A percentile compares a stretch with the other conserved stretches of the same genome.
phyloP scores from a whole-genome alignment of 2,888 invertebrate species.

The Pyrrhia umbra region DNA sequence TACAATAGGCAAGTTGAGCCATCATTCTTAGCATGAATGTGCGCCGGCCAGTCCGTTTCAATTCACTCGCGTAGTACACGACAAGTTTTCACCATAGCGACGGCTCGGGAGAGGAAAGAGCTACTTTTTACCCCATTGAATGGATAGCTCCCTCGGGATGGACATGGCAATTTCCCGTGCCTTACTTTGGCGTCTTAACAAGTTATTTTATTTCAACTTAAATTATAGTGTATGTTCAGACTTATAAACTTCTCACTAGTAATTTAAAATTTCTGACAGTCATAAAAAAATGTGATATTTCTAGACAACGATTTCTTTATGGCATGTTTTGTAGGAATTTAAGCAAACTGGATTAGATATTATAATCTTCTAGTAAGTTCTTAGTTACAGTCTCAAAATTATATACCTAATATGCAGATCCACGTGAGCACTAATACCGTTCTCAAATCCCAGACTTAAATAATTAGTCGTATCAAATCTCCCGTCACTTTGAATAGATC shows the following conservation, averaged over 20 bases:
- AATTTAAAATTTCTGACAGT: too few relatives aligned
- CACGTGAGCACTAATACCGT: slow-evolving; percentile 23
- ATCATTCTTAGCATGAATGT: slow-evolving; percentile 24
- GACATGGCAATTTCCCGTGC: slow-evolving; percentile 14
- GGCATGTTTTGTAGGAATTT: too few relatives aligned
- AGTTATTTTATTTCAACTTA: slow-evolving; percentile 23
- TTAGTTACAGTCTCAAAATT: not conserved
- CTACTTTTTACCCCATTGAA: slow-evolving; percentile 46
- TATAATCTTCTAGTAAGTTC: too few relatives aligned
- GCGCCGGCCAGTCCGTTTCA: slow-evolving; percentile 32
- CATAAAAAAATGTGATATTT: too few relatives aligned
- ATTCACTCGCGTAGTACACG: slow-evolving; percentile 18
- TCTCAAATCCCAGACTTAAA: slow-evolving; percentile 51
- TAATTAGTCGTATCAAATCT: slow-evolving; percentile 68
- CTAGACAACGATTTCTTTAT: too few relatives aligned
- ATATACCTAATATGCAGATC: not conserved
- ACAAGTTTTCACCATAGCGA: slow-evolving; percentile 20
- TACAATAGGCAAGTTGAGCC: slow-evolving; percentile 19
- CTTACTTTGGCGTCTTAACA: slow-evolving; percentile 16
- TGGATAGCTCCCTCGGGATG: slow-evolving; percentile 45
- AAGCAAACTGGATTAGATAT: too few relatives aligned
- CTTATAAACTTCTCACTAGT: not conserved
- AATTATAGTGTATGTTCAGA: slow-evolving; percentile 2
- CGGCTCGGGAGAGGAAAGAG: slow-evolving; percentile 14
- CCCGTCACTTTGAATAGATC: slow-evolving; percentile 62